Evolutionary conservation across 2,113 vertebrate genomes (phyloP).

Genomic region (Psettodes erumei): DNA sequence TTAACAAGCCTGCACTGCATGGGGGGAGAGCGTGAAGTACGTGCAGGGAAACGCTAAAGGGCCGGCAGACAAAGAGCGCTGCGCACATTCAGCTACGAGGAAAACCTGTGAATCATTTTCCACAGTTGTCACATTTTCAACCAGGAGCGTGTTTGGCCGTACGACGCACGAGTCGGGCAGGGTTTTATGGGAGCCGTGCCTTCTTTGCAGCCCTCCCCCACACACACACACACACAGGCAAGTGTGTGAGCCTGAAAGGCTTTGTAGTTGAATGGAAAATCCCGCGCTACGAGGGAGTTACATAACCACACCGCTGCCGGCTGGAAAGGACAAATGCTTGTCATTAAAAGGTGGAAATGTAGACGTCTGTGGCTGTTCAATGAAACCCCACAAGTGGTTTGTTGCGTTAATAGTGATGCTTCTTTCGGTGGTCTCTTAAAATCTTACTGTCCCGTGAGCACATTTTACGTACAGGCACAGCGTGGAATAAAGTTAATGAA

Average conservation of each 20-base stretch:
- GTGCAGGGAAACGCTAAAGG: conserved; percentile 55
- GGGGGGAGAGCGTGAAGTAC: conserved; percentile 57
- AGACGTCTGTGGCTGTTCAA: neutral
- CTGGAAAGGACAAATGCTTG: conserved; percentile 11
- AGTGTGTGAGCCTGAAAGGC: conserved; percentile 22
- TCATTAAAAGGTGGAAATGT: neutral
- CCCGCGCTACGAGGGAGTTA: conserved; percentile 32
- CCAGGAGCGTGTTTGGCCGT: neutral
- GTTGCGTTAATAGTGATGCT: neutral
- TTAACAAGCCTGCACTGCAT: conserved; percentile 6
- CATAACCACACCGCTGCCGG: conserved; percentile 26
- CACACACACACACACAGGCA: no score
- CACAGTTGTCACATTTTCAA: conserved; percentile 26
- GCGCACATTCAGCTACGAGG: conserved; percentile 6
- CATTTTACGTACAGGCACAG: conserved; percentile 10
- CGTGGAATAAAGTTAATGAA: neutral
- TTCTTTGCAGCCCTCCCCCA: neutral
- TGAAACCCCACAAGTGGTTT: neutral
- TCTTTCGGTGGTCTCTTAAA: neutral
- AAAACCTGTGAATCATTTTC: conserved; percentile 31
- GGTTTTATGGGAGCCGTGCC: neutral
- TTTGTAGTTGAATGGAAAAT: conserved; percentile 47
- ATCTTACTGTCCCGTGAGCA: neutral
- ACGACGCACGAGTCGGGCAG: neutral
- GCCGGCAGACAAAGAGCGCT: conserved; percentile 38